Evolutionary conservation across 1,140 invertebrate species (phyloP), one percentile per base, ranked within the genome.

Genomic region (Brachionus sp.): DNA sequence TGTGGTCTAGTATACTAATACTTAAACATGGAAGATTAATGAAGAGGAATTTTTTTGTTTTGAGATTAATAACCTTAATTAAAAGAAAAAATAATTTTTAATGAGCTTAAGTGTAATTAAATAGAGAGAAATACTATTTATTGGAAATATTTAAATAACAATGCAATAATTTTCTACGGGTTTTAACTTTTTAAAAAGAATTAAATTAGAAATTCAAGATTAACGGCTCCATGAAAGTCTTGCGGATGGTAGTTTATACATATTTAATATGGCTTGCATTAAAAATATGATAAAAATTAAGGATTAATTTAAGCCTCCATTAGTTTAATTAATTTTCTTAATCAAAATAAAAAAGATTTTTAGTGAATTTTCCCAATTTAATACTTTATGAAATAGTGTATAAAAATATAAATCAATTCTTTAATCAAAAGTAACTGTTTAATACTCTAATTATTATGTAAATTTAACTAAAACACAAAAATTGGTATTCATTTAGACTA

Each of bases 251-350:
- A 57, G 16, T 57, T 57, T 57, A 23, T 19, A 57, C 16, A 57
- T 25, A 57, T 16, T 19, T 19, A 23, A 25, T 57, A n/a, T 25
- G 6, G 19, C 7, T 7, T 33, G 29, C 25, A 66, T 66, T 33
- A 66, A 33, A 73, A 73, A 73, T 9, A 23, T 42, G 37, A 73
- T 39, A 73, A 3, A 19, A 46, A 46, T 23, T 19, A 75, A 46
- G 44, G 39, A 75, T 75, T 46, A 29, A 73, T 73, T 73, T 75
- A n/a, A 75, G 12, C n/a, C 44, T 35, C 70, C 70, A 75, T 75
- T 75, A 75, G 70, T 50, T 29, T 29, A 46, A 75, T 75, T 75
- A 29, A 75, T 75, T 75, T 46, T 44, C 9, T 75, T 50, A 50
- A 46, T 44, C 70, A 25, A 46, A 46, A 50, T 57, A 57, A 19